phyloP scores from a whole-genome alignment of 2,888 invertebrate species.

The Tachina lurida region DNA sequence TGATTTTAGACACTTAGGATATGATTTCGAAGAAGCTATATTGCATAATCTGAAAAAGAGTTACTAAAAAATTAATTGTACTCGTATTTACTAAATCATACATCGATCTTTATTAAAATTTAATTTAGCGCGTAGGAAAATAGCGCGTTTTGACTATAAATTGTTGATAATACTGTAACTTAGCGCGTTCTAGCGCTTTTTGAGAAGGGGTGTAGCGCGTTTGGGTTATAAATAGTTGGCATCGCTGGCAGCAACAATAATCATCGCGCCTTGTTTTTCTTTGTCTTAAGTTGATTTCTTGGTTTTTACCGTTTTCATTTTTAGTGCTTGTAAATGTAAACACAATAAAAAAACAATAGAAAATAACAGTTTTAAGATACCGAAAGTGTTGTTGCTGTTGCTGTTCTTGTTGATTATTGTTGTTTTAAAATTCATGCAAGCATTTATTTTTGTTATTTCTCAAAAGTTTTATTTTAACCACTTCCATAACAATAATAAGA shows the following conservation, averaged over 20 bases:
- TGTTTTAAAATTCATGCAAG: not conserved
- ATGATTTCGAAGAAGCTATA: no score
- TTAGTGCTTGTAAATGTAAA: constrained; percentile 16
- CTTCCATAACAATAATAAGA: constrained; percentile 3
- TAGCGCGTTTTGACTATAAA: no score
- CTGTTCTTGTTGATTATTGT: not conserved
- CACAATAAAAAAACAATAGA: constrained; percentile 26
- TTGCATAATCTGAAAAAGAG: no score
- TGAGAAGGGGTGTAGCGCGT: no score
- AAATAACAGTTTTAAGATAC: constrained; percentile 25
- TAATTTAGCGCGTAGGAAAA: no score
- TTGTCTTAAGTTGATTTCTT: not conserved
- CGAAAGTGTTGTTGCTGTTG: constrained; percentile 38
- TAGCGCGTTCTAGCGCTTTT: no score
- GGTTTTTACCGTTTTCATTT: not conserved
- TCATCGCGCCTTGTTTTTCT: not conserved
- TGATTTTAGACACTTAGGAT: no score
- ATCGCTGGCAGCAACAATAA: not conserved
- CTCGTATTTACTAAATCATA: no score
- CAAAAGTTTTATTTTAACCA: constrained; percentile 3
- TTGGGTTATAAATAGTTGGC: no score
- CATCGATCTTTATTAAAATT: no score
- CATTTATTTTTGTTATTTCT: constrained; percentile 4
- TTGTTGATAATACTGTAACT: no score
- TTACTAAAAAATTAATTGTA: no score